Conservation (phyloP, 1,140 invertebrate genomes). For the Meteorus sp. region DNA sequence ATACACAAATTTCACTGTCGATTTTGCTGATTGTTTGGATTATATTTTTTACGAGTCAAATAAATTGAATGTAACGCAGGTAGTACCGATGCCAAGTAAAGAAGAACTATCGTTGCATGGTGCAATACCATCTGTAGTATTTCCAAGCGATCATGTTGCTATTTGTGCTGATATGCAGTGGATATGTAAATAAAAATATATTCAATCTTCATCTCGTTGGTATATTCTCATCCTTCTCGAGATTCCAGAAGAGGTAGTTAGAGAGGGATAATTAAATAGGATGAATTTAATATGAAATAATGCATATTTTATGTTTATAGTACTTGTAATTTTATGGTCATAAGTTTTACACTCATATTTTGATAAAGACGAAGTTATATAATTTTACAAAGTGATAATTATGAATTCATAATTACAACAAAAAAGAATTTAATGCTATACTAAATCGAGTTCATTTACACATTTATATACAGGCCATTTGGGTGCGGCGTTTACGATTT, state of each 20-base stretch:
- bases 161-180: constrained; percentile 79
- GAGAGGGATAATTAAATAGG: no score
- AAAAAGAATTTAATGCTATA: background rate
- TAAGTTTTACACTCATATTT: no score
- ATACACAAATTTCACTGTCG: constrained; percentile 84
- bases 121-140: constrained; percentile 82
- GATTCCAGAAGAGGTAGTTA: no score
- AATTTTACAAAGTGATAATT: no score
- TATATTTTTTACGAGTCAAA: constrained; percentile 85
- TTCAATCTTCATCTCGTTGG: no score
- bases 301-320: background rate
- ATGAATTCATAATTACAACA: constrained; percentile 1
- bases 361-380: no score
- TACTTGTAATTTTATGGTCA: no score
- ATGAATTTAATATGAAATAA: no score
- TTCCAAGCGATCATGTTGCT: constrained; percentile 92
- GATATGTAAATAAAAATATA: constrained; percentile 40
- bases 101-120: constrained; percentile 71
- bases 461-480: constrained; percentile 38
- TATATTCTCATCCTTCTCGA: no score
- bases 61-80: constrained; percentile 66
- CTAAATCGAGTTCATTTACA: constrained; percentile 41
- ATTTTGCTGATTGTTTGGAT: constrained; percentile 87
- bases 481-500: background rate
- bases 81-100: constrained; percentile 76